phyloP scores from a whole-genome alignment of 2,888 invertebrate species.

The Oscheius onirici region DNA sequence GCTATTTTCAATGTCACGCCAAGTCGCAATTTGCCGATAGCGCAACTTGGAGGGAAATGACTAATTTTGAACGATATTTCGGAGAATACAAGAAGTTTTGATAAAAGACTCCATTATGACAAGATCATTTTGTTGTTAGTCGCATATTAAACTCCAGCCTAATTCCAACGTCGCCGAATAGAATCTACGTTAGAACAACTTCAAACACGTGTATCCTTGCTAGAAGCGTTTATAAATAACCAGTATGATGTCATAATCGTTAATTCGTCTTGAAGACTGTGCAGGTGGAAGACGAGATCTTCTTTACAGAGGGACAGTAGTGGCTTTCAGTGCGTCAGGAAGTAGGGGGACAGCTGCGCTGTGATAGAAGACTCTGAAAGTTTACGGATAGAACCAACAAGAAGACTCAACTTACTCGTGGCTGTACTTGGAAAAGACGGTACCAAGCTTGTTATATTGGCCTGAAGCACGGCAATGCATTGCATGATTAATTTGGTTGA shows the following conservation, averaged over 20 bases:
- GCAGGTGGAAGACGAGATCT: neutral
- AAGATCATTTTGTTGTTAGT: no score
- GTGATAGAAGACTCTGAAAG: conserved; percentile 51
- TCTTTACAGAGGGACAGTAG: neutral
- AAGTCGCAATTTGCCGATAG: no score
- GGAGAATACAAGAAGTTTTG: no score
- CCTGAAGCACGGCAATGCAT: conserved; percentile 37
- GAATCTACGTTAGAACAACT: no score
- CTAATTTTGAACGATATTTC: no score
- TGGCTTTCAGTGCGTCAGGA: conserved; percentile 5
- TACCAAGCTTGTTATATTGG: conserved; percentile 44
- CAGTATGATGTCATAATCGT: neutral
- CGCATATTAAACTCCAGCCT: no score
- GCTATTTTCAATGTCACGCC: neutral
- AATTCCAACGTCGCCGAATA: no score
- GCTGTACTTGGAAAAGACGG: conserved; percentile 61
- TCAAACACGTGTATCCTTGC: no score
- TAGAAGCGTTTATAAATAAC: conserved; percentile 13
- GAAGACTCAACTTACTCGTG: conserved; percentile 58
- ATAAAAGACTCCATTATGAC: no score
- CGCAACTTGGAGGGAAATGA: no score
- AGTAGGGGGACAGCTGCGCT: conserved; percentile 43
- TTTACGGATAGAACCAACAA: neutral
- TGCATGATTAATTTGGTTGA: conserved; percentile 64
- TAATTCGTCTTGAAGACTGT: neutral